phyloP scores from a whole-genome alignment of 2,113 vertebrate genomes.

The Eudyptes chrysolophus region DNA sequence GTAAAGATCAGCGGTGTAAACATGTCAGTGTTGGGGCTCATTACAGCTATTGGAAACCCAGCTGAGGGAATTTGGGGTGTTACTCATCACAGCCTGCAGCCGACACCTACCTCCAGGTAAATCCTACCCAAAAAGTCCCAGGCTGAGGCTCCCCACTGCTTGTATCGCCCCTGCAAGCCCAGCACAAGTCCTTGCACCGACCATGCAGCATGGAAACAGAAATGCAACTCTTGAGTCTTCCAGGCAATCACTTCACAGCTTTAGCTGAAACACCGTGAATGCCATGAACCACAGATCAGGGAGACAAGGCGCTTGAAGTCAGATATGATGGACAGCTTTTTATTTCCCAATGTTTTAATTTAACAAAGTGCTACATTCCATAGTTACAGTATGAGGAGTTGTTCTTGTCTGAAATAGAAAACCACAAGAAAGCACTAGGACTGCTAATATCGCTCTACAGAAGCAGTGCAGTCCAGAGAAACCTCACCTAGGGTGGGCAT shows the following conservation, averaged over 20 bases:
- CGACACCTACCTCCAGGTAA: neutral
- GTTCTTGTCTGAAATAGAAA: neutral
- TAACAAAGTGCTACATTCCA: slow-evolving; percentile 57
- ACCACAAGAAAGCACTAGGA: neutral
- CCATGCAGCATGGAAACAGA: neutral
- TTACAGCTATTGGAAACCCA: neutral
- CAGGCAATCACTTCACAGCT: neutral
- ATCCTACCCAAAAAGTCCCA: neutral
- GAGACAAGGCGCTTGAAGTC: neutral
- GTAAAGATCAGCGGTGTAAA: neutral
- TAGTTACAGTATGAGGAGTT: slow-evolving; percentile 16
- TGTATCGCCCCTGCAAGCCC: neutral
- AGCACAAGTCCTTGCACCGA: neutral
- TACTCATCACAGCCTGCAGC: neutral
- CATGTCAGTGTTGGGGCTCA: neutral
- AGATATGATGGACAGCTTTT: slow-evolving; percentile 20
- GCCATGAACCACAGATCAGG: neutral
- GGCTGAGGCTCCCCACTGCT: neutral
- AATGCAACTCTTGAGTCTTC: neutral
- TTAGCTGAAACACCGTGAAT: neutral
- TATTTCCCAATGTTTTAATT: slow-evolving; percentile 54
- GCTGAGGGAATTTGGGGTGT: neutral
- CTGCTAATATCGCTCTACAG: neutral
- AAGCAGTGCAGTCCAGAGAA: neutral
- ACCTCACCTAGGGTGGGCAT: neutral